Evolutionary conservation across 2,888 invertebrate genomes (phyloP).

Genomic region (Pandemis heparana): DNA sequence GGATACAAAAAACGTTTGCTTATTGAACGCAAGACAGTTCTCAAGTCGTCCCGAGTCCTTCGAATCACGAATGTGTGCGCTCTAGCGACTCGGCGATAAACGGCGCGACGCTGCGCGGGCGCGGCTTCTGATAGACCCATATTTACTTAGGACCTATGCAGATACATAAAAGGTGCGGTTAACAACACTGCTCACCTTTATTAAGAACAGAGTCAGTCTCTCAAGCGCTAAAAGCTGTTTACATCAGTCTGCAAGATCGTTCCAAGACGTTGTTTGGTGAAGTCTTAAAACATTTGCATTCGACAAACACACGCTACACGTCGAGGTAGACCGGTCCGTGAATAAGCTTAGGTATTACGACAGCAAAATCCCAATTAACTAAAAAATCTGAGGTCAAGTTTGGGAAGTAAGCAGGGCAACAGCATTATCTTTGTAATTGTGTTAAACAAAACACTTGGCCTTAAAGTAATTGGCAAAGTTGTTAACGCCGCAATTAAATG

Average conservation of each 20-base stretch:
- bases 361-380: constrained; percentile 34
- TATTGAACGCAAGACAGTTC: not conserved
- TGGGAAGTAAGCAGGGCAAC: constrained; percentile 26
- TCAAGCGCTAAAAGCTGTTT: constrained; percentile 69
- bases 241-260: constrained; percentile 43
- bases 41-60: not conserved
- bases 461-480: constrained; percentile 10
- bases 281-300: constrained; percentile 63
- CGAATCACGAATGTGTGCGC: constrained; percentile 45
- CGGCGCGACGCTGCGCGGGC: constrained; percentile 36
- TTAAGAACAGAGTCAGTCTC: constrained; percentile 48
- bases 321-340: constrained; percentile 60
- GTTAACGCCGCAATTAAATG: constrained; percentile 21
- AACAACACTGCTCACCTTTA: constrained; percentile 47
- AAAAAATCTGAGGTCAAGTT: constrained; percentile 35
- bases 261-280: constrained; percentile 52
- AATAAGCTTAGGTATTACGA: constrained; percentile 43
- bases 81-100: constrained; percentile 49
- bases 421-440: constrained; percentile 27
- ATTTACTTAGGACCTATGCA: constrained; percentile 44
- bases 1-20: constrained; percentile 13
- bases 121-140: constrained; percentile 38
- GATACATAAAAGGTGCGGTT: constrained; percentile 49
- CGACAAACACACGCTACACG: constrained; percentile 57
- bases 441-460: constrained; percentile 21